Conservation (phyloP, 2,888 invertebrate species). For the Catocala sponsa region DNA sequence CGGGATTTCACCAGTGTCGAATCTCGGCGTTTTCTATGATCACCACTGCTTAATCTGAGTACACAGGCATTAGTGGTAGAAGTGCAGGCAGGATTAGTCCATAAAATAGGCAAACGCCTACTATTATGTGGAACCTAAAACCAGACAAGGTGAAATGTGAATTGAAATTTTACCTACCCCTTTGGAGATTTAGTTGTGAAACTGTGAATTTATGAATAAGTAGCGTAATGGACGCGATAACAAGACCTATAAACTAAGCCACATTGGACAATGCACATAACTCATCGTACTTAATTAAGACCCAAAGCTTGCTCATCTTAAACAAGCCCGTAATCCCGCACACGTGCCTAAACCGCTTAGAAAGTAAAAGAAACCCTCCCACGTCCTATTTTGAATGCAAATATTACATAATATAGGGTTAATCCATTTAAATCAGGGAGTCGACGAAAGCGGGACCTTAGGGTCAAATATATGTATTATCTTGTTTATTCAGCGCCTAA, state of each 20-base stretch:
- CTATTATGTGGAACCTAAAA: no score
- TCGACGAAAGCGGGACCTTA: constrained; percentile 30
- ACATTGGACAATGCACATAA: not conserved
- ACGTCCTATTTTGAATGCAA: constrained; percentile 32
- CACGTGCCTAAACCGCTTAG: constrained; percentile 18
- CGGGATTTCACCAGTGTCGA: no score
- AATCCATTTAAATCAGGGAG: constrained; percentile 49
- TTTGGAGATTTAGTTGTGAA: no score
- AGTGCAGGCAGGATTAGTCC: no score
- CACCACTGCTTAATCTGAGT: no score
- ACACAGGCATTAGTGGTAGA: no score
- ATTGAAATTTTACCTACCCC: no score
- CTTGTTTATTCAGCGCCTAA: constrained; percentile 47
- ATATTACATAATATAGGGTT: constrained; percentile 43
- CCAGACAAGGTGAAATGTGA: no score
- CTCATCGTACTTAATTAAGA: not conserved
- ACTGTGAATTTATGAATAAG: no score
- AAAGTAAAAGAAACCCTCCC: constrained; percentile 27
- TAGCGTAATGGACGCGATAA: no score
- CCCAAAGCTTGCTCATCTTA: constrained; percentile 1
- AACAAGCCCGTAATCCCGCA: constrained; percentile 21
- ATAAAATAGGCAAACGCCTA: no score
- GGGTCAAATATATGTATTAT: constrained; percentile 46
- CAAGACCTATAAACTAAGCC: not conserved
- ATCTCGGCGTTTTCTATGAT: no score